phyloP scores from a whole-genome alignment of 2,888 invertebrate genomes.

The Ryuthela nishihirai region DNA sequence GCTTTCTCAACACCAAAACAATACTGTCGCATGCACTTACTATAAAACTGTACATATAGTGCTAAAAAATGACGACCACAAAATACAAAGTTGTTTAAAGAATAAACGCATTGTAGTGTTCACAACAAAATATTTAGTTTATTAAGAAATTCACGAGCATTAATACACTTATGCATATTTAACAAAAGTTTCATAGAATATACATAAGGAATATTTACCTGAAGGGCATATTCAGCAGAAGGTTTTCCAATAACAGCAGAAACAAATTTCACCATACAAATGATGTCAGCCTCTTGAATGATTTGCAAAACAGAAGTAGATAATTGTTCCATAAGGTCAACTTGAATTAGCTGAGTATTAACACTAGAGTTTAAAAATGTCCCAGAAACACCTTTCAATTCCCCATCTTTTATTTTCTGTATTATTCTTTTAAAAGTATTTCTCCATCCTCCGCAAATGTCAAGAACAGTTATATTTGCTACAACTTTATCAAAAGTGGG shows the following conservation, averaged over 20 bases:
- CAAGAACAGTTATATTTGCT: conserved; percentile 12
- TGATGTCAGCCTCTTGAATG: conserved; percentile 16
- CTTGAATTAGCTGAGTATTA: conserved; percentile 5
- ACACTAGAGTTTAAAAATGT: conserved; percentile 8
- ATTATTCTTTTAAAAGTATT: conserved; percentile 17
- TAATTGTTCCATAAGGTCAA: conserved; percentile 5
- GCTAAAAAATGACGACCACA: too few relatives aligned
- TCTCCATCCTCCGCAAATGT: conserved; percentile 22
- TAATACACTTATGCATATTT: too few relatives aligned
- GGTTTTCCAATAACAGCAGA: conserved; percentile 9
- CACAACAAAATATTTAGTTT: too few relatives aligned
- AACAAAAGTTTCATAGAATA: too few relatives aligned
- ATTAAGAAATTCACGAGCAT: too few relatives aligned
- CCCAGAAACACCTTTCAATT: conserved; percentile 10
- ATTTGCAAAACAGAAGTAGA: background rate
- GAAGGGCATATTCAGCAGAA: background rate
- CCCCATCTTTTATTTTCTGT: conserved; percentile 2
- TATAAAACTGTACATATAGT: too few relatives aligned
- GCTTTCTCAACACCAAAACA: too few relatives aligned
- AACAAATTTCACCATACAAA: conserved; percentile 29
- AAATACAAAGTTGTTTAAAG: too few relatives aligned
- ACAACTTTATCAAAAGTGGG: conserved; percentile 7
- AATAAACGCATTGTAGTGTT: too few relatives aligned
- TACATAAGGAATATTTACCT: conserved; percentile 20
- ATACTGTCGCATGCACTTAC: too few relatives aligned